A percentile compares a stretch with the other conserved stretches of the same genome.
Evolutionary conservation across 2,113 vertebrate genomes (phyloP).

Genomic region (Pseudolaguvia tuberculata): DNA sequence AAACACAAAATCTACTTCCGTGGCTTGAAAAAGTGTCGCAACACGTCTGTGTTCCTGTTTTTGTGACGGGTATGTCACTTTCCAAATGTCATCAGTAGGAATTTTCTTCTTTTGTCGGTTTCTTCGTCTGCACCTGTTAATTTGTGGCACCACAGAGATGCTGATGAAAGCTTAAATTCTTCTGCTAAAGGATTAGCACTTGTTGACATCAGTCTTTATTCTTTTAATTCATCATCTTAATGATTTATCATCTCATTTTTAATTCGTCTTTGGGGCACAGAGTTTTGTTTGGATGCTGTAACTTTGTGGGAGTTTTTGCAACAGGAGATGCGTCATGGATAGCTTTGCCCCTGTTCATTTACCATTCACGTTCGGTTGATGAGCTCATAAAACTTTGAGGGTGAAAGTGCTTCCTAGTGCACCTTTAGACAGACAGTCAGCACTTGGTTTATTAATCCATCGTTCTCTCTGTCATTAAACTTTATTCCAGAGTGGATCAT

Average conservation of each 20-base stretch:
- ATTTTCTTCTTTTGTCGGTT: constrained; percentile 1
- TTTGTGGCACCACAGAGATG: constrained; percentile 26
- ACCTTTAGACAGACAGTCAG: not conserved
- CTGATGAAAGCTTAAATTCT: constrained; percentile 25
- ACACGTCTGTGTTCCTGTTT: constrained; percentile 29
- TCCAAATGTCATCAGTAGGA: constrained; percentile 36
- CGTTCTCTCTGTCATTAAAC: constrained; percentile 12
- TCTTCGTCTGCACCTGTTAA: constrained; percentile 29
- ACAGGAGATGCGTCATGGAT: not conserved
- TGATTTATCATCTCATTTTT: no score
- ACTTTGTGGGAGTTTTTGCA: not conserved
- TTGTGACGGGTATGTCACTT: constrained; percentile 34
- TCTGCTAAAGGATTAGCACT: constrained; percentile 15
- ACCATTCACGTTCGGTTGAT: not conserved
- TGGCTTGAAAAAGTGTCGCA: constrained; percentile 47
- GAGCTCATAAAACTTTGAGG: not conserved
- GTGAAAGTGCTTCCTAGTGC: constrained; percentile 1
- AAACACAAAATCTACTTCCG: constrained; percentile 28
- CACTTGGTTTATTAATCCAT: constrained; percentile 28
- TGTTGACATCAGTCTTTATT: not conserved
- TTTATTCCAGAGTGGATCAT: constrained; percentile 27
- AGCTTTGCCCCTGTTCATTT: not conserved
- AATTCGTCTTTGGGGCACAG: not conserved
- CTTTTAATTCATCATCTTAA: not conserved
- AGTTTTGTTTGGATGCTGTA: not conserved